Base-by-base conservation (phyloP, 2,888 invertebrate genomes). In the Phasia obesa region DNA sequence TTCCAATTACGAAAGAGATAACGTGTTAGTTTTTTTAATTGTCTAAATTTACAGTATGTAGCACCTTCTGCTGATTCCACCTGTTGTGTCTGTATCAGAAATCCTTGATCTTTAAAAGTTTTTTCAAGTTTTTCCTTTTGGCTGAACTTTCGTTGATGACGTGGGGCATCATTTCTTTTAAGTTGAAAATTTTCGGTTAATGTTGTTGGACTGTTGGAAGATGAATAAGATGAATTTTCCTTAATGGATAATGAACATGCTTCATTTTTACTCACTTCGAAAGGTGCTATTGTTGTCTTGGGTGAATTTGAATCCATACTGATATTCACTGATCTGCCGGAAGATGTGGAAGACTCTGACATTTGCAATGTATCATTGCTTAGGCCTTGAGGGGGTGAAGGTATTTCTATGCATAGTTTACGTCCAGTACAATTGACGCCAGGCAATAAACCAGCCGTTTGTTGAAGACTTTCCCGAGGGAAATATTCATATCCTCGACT, bases 1-100 rank as follows among this genome's bases (percentile, higher is more conserved):
- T 97, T 97, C 97, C 97, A 98, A 89, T 97, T 97, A 86, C 97
- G 93, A 88, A 97, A 97, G 84, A 98, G 92, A 89, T 98, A 98
- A 67, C 97, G 93, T 0, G 98, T 98, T 88, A 98, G 97, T 90
- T 98, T 98, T 85, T 97, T 93, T 27, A 98, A 92, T 89, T 98
- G 97, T 59, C 97, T 92, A 89, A 98, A 98, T 90, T 98, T 98
- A 91, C 98, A 98, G 88, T 97, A 98, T 0, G 97, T 97, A 0
- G 97, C 97, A 0, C 97, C 97, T 89, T 98, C 97, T 0, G 97
- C 97, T 0, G 97, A 97, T 88, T 97, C 97, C 65, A 97, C 92
- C 89, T 98, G 97, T 89, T 98, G 97, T 0, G 97, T 98, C 89
- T 98, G 97, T 74, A 98, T 97, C 60, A 98, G 92, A 89, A 98